These are phyloP conservation scores for Myxocyprinus asiaticus DNA, from an alignment of 2,113 vertebrate species.

Conservation along the genomic window DNA sequence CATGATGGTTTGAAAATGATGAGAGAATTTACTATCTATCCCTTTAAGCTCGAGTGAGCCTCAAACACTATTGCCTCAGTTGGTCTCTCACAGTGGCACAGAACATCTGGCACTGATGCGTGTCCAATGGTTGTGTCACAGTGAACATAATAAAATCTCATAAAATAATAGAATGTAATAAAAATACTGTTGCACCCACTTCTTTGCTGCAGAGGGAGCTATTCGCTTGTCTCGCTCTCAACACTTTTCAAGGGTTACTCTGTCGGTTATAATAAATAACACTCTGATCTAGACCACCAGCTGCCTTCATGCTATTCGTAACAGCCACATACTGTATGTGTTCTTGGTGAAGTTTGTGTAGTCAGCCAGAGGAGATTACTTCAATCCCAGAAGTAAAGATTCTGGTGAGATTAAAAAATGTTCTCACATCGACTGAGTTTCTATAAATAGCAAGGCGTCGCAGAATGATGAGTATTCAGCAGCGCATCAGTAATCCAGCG, in stretches of 20 bases:
- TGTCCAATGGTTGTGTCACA: not conserved
- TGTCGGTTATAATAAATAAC: not conserved
- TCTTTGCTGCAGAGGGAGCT: constrained; percentile 23
- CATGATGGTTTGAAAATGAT: no score
- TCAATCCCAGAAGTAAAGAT: constrained; percentile 3
- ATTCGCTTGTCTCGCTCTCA: not conserved
- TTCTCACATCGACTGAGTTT: constrained; percentile 23
- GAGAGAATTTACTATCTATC: no score
- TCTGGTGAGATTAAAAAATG: constrained; percentile 8
- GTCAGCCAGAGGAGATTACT: not conserved
- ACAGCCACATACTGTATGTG: not conserved
- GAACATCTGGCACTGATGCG: constrained; percentile 33
- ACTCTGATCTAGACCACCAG: not conserved
- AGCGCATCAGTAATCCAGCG: constrained; percentile 31
- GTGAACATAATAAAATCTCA: not conserved
- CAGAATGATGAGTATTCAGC: constrained; percentile 37
- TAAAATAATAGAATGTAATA: no score
- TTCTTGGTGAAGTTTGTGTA: not conserved
- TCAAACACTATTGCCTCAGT: no score
- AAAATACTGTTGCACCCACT: not conserved
- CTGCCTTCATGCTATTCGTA: not conserved
- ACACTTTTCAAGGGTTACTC: constrained; percentile 21
- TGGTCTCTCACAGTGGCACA: not conserved
- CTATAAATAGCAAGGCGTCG: constrained; percentile 37
- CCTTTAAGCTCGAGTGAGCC: not conserved